Base-by-base conservation (phyloP, 1,140 invertebrate species). In the Trichonephila inaurata region DNA sequence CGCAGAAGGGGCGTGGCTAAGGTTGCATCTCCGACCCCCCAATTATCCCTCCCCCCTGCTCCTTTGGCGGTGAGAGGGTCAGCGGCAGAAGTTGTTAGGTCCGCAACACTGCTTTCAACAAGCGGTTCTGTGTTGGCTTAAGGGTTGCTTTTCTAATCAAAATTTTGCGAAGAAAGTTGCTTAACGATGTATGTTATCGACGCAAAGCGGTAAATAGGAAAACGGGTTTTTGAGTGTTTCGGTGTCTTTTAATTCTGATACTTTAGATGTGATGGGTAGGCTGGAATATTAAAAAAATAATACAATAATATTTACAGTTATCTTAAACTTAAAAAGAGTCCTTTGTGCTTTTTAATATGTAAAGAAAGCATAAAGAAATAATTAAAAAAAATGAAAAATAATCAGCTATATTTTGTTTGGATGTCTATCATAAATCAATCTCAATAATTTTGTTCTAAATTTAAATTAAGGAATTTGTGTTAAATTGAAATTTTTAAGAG, bases 21-120 rank as follows among this genome's bases (percentile, higher is more conserved):
- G 24, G 66, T n/a, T n/a, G 66, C n/a, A 24, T 16, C 19, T 40
- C n/a, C 89, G 21, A 91, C 44, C 89, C 89, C 60, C 64, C 14
- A 62, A 40, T 89, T n/a, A 51, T 44, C 66, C 69, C 24, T 40
- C 88, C 24, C 62, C 88, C 88, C 40, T 72, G 28, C 44, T 72
- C 64, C 28, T 66, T 88, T 88, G 60, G 86, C 86, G 86, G 86
- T 51, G 82, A 85, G 82, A 85, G 82, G 40, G 40, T 85, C 60
- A 88, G 60, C 61, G 86, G 86, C 62, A 88, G 85, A 87, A 87
- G 60, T 87, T 62, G 85, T 61, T 28, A 60, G 86, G 60, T 88
- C 62, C 58, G 62, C 33, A 33, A 66, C 24, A 51, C 51, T 18
- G 60, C 86, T 88, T 64, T 88, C 86, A 88, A 88, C 86, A 88